Evolutionary conservation across 2,113 vertebrate genomes (phyloP).

Genomic region (Notarius quadriscutis): DNA sequence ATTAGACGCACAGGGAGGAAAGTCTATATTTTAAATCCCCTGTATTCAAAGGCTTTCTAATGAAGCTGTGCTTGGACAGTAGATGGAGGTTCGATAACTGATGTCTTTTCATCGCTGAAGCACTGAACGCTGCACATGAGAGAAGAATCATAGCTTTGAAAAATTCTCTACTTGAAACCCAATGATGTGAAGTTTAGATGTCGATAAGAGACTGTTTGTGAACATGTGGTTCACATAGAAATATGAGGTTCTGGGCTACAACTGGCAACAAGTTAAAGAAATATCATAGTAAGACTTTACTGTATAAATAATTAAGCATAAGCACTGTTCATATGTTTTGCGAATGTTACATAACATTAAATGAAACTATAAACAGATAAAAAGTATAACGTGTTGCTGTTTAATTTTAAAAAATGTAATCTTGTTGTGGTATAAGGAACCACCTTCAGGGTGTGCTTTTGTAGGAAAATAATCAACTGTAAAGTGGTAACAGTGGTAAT

Average conservation of each 20-base stretch:
- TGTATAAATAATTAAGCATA: too few species aligned
- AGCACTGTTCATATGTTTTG: too few species aligned
- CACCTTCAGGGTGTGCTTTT: too few species aligned
- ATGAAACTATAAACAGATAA: too few species aligned
- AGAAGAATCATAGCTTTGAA: background rate
- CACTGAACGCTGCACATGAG: background rate
- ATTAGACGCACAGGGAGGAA: slow-evolving; percentile 36
- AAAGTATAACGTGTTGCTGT: too few species aligned
- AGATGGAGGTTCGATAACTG: background rate
- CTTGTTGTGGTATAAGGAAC: too few species aligned
- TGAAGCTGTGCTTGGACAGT: background rate
- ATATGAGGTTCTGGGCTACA: background rate
- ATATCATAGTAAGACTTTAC: background rate
- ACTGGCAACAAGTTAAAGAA: background rate
- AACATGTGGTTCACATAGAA: background rate
- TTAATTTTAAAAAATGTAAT: too few species aligned
- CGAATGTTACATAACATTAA: too few species aligned
- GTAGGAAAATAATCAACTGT: too few species aligned
- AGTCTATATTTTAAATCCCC: background rate
- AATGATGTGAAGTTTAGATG: background rate
- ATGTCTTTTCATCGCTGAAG: background rate
- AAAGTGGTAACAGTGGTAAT: too few species aligned
- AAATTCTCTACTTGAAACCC: background rate
- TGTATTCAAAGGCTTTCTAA: background rate
- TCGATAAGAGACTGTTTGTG: too few species aligned